Percentiles rank a stretch among this genome's conserved stretches.
Conservation (phyloP, 2,888 invertebrate genomes). For the Zaprionus obscuricornis region DNA sequence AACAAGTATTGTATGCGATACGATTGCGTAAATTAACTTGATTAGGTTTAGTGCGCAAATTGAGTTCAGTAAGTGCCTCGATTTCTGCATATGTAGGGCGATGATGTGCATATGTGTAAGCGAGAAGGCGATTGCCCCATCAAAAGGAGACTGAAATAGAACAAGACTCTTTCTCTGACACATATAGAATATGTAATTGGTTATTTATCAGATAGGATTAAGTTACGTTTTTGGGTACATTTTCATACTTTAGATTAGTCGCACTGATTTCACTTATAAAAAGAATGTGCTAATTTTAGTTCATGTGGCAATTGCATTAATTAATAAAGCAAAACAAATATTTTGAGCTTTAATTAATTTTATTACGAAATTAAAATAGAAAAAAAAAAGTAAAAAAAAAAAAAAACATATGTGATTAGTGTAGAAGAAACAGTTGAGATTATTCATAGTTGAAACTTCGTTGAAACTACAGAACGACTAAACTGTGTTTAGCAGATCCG, state of each 20-base stretch:
- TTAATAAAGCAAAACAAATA: neutral
- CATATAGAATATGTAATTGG: slow-evolving; percentile 47
- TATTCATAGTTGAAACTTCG: neutral
- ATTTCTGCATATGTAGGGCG: slow-evolving; percentile 18
- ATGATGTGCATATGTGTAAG: slow-evolving; percentile 15
- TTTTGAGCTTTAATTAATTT: neutral
- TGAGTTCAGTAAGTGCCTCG: slow-evolving; percentile 35
- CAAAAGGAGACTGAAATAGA: neutral
- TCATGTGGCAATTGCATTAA: neutral
- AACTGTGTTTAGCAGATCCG: slow-evolving; percentile 39
- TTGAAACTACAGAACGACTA: slow-evolving; percentile 37
- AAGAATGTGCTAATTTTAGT: slow-evolving; percentile 19
- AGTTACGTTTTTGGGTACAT: neutral
- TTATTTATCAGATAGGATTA: slow-evolving; percentile 26
- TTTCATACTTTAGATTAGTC: slow-evolving; percentile 2
- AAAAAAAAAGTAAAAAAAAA: slow-evolving; percentile 7
- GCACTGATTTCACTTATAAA: slow-evolving; percentile 21
- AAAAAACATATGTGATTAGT: neutral
- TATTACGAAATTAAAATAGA: neutral
- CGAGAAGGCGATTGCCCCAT: neutral
- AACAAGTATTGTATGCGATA: slow-evolving; percentile 25
- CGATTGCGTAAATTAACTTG: slow-evolving; percentile 73
- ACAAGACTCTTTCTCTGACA: slow-evolving; percentile 12
- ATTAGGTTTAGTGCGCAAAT: slow-evolving; percentile 73
- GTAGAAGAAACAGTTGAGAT: slow-evolving; percentile 1